These are phyloP conservation scores for Melanostoma scalare DNA, from an alignment of 2,888 invertebrate genomes.

Conservation along the genomic window DNA sequence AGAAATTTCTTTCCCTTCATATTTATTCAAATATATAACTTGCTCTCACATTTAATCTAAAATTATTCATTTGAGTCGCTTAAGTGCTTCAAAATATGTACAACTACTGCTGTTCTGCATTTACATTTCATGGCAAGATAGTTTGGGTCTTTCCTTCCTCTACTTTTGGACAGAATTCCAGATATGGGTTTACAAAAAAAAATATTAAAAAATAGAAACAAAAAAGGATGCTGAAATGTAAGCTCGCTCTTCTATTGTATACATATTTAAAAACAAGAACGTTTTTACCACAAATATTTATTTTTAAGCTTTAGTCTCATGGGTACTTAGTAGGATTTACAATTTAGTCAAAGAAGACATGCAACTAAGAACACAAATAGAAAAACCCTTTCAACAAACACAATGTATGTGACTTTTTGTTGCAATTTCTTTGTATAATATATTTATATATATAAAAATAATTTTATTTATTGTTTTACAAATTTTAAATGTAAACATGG, in stretches of 20 bases:
- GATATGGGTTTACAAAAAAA: conserved; percentile 15
- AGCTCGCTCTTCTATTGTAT: conserved; percentile 53
- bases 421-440: background rate
- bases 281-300: conserved; percentile 16
- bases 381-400: background rate
- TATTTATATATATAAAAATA: conserved; percentile 1
- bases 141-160: too few species aligned
- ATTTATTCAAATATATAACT: too few species aligned
- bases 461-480: conserved; percentile 14
- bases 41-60: too few species aligned
- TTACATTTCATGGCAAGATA: too few species aligned
- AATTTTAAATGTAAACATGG: conserved; percentile 14
- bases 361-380: background rate
- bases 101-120: too few species aligned
- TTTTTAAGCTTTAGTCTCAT: conserved; percentile 53
- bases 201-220: background rate
- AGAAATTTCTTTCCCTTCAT: too few species aligned
- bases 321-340: conserved; percentile 47
- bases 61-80: too few species aligned
- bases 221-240: background rate
- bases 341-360: conserved; percentile 43
- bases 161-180: too few species aligned
- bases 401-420: conserved; percentile 1
- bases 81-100: too few species aligned
- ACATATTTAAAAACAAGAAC: conserved; percentile 22